Base-by-base conservation (phyloP, 2,797 vertebrate species). In the Vireo griseus region DNA sequence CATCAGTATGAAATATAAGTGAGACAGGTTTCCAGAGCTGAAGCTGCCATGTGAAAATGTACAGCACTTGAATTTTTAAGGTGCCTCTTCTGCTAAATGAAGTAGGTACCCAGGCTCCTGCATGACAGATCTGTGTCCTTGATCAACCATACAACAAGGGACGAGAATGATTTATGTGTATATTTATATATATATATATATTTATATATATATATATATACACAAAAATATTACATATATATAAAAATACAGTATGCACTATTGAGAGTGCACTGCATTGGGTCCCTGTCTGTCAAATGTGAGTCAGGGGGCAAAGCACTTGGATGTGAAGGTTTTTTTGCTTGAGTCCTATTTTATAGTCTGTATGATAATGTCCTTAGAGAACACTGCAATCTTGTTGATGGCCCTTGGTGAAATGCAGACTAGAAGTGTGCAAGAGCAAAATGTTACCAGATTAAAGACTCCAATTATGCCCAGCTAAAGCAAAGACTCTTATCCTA, bases 11-110 rank as follows among this genome's bases (percentile, higher is more conserved):
- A 71, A 76, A 19, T 42, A 86, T 26, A 42, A 69, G 86, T 67
- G n/a, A 85, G 77, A 95, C 31, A 80, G 59, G 44, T 67, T 93
- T 94, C 55, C 25, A 84, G 83, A 95, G 55, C 47, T 86, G 83
- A 95, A 86, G 62, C 37, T 93, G 80, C 66, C 71, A 78, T 0
- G 0, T 65, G 63, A 75, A 88, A 69, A 86, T 9, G 52, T 48
- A 37, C 14, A 79, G 65, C 55, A 71, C 22, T 51, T 66, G 42
- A 54, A 88, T 90, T 90, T 76, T 59, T 61, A 88, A 87, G 71
- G 92, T 29, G 72, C 55, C 51, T 77, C 86, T 88, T 73, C 57
- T 39, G 48, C 52, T 28, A 87, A 44, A 62, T 44, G 59, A 93
- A 33, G 26, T 29, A 78, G 83, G 74, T 47, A 86, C 45, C n/a